A percentile compares a stretch with the other conserved stretches of the same genome.
Conservation (phyloP, 2,888 invertebrate species). For the Tanypteryx hageni region DNA sequence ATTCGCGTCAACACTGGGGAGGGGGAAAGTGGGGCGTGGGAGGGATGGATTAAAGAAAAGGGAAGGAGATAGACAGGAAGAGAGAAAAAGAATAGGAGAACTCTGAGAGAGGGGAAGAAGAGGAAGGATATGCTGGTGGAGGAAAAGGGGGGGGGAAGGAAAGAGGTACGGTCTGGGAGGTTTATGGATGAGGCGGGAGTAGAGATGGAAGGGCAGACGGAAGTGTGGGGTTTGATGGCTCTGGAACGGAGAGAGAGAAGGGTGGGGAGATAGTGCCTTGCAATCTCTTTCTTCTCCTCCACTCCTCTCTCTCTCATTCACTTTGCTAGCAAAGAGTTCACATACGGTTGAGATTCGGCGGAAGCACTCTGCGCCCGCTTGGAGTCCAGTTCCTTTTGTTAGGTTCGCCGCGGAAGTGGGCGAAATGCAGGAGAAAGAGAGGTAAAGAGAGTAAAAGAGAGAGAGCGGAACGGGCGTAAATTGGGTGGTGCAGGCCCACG, state of each 20-base stretch:
- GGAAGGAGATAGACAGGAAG: background rate
- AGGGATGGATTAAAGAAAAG: background rate
- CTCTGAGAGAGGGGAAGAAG: background rate
- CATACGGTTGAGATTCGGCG: constrained; percentile 36
- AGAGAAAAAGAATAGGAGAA: background rate
- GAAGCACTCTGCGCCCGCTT: constrained; percentile 28
- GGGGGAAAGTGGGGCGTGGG: background rate
- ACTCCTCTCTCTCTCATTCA: background rate
- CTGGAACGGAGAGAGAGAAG: background rate
- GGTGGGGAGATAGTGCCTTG: background rate
- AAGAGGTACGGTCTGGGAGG: background rate
- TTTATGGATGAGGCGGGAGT: constrained; percentile 31
- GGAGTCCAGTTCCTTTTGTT: constrained; percentile 33
- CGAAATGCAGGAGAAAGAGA: background rate
- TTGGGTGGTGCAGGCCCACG: too few species aligned
- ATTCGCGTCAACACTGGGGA: constrained; percentile 46
- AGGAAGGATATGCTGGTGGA: background rate
- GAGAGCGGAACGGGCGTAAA: too few species aligned
- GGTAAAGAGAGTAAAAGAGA: background rate
- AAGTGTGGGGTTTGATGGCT: constrained; percentile 27
- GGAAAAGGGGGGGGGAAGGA: background rate
- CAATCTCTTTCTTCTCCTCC: background rate
- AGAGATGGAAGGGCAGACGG: background rate
- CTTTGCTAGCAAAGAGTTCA: constrained; percentile 20
- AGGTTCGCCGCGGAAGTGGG: background rate